phyloP scores from a whole-genome alignment of 2,888 invertebrate genomes.

The Actias luna region DNA sequence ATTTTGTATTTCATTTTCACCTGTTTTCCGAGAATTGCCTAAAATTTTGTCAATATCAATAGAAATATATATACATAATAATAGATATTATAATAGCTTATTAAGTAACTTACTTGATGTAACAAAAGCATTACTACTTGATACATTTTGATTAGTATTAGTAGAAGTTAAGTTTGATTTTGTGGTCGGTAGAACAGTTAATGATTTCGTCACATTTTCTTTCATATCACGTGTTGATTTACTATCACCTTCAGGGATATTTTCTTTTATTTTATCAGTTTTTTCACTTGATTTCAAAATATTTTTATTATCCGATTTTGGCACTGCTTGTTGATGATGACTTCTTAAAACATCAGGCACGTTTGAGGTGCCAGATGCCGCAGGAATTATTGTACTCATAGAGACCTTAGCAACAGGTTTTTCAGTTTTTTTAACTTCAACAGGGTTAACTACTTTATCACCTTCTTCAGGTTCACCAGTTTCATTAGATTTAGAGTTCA shows the following conservation, averaged over 20 bases:
- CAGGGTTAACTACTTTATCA: slow-evolving; percentile 27
- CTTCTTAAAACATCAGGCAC: slow-evolving; percentile 51
- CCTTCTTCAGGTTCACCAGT: slow-evolving; percentile 63
- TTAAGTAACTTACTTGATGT: slow-evolving; percentile 36
- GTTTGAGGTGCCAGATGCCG: slow-evolving; percentile 36
- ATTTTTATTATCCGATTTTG: slow-evolving; percentile 40
- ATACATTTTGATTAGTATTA: slow-evolving; percentile 31
- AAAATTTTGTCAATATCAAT: slow-evolving; percentile 1
- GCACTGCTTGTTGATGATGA: slow-evolving; percentile 33
- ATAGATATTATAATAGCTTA: background rate
- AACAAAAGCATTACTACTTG: slow-evolving; percentile 26
- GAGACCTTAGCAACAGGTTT: slow-evolving; percentile 58
- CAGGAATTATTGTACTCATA: background rate
- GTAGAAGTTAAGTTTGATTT: slow-evolving; percentile 31
- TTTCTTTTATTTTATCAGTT: slow-evolving; percentile 51
- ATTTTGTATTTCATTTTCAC: slow-evolving; percentile 31
- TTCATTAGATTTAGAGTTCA: slow-evolving; percentile 53
- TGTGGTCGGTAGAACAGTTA: slow-evolving; percentile 36
- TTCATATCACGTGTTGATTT: slow-evolving; percentile 38
- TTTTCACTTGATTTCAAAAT: slow-evolving; percentile 42
- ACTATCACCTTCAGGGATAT: slow-evolving; percentile 44
- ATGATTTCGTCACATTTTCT: slow-evolving; percentile 44
- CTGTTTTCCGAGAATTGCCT: slow-evolving; percentile 38
- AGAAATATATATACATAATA: slow-evolving; percentile 1
- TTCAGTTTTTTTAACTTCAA: slow-evolving; percentile 40